Percentiles rank a stretch among this genome's conserved stretches.
Conservation (phyloP, 1,140 invertebrate species). For the Lepidotrigona ventralis region DNA sequence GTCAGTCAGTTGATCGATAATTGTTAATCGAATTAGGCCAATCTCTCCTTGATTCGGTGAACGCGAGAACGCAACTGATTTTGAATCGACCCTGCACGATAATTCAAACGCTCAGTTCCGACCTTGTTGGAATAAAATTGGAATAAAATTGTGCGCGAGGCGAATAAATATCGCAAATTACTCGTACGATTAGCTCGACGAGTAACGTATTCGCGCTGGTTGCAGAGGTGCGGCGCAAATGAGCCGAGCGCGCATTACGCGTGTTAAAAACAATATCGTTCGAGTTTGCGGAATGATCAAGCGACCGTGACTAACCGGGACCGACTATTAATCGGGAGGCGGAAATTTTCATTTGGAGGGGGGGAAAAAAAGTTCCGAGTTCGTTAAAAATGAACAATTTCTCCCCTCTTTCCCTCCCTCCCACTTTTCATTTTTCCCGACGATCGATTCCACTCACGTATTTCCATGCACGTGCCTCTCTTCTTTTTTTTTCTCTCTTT, state of each 20-base stretch:
- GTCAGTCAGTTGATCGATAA: too few species aligned
- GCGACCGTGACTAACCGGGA: background rate
- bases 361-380: background rate
- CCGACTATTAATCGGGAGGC: too few species aligned
- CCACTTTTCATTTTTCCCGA: too few species aligned
- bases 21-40: too few species aligned
- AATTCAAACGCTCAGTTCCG: slow-evolving; percentile 19
- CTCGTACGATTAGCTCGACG: background rate
- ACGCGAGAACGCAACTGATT: too few species aligned
- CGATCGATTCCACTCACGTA: too few species aligned
- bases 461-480: background rate
- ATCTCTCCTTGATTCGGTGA: too few species aligned
- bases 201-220: background rate
- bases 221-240: background rate
- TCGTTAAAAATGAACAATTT: background rate
- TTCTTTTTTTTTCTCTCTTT: background rate
- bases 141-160: too few species aligned
- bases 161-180: slow-evolving; percentile 35
- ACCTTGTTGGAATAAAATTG: slow-evolving; percentile 4
- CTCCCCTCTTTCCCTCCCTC: background rate
- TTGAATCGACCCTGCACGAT: background rate
- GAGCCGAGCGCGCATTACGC: background rate
- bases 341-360: too few species aligned
- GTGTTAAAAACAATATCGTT: slow-evolving; percentile 12
- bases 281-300: background rate